phyloP scores from a whole-genome alignment of 2,797 vertebrate genomes.

The Rhinoraja longicauda region DNA sequence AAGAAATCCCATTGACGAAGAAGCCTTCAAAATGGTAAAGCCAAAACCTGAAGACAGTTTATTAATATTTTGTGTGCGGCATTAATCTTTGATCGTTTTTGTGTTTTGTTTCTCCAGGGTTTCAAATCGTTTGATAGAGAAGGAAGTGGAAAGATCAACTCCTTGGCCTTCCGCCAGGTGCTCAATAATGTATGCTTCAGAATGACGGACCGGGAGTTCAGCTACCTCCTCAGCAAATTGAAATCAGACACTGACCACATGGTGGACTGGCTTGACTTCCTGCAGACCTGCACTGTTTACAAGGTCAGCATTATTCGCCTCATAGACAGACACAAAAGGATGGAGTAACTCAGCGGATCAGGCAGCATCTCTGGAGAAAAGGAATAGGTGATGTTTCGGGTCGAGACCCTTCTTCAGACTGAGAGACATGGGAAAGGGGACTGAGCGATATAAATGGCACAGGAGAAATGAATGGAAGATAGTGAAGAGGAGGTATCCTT shows the following conservation, averaged over 20 bases:
- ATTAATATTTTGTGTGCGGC: background rate
- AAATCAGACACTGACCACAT: conserved; percentile 46
- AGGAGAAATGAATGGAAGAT: too few species aligned
- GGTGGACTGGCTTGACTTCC: conserved; percentile 55
- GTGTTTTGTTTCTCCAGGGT: conserved; percentile 43
- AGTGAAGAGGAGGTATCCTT: too few species aligned
- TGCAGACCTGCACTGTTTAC: conserved; percentile 48
- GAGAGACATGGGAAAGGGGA: too few species aligned
- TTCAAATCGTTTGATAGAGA: conserved; percentile 57
- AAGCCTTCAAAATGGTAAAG: background rate
- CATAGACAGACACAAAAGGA: background rate
- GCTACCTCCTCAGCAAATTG: conserved; percentile 53
- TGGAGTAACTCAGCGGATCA: too few species aligned
- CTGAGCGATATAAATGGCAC: too few species aligned
- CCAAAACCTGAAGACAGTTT: background rate
- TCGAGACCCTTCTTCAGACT: too few species aligned
- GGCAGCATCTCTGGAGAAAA: too few species aligned
- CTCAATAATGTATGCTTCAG: conserved; percentile 57
- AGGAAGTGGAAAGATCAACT: conserved; percentile 49
- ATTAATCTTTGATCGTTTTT: background rate
- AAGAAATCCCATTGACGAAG: too few species aligned
- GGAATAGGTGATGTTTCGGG: too few species aligned
- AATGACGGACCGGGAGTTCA: conserved; percentile 54
- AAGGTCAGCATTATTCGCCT: conserved; percentile 48
- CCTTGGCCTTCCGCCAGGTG: conserved; percentile 52